These are phyloP conservation scores for human (Homo sapiens) DNA, from an alignment of 2,113 vertebrate species.

Conservation along the genomic window GRCh38 chr20:58264001-58264500, in stretches of 20 bases:
- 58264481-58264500: too few species aligned
- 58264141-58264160: background rate
- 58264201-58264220: background rate
- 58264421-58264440: background rate
- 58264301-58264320: background rate
- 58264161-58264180: background rate
- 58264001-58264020: background rate
- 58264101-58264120: background rate
- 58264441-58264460: background rate
- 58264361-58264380: background rate
- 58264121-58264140: background rate
- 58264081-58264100: accelerated
- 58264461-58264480: background rate
- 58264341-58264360: background rate
- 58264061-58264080: background rate
- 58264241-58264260: background rate
- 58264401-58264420: background rate
- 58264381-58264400: background rate
- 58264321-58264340: background rate
- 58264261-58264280: background rate
- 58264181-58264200: accelerated
- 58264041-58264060: background rate
- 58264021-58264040: background rate
- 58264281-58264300: background rate
- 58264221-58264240: background rate